A percentile compares a stretch with the other conserved stretches of the same genome.
phyloP scores from a whole-genome alignment of 2,888 invertebrate species.

The Chirona hameri region DNA sequence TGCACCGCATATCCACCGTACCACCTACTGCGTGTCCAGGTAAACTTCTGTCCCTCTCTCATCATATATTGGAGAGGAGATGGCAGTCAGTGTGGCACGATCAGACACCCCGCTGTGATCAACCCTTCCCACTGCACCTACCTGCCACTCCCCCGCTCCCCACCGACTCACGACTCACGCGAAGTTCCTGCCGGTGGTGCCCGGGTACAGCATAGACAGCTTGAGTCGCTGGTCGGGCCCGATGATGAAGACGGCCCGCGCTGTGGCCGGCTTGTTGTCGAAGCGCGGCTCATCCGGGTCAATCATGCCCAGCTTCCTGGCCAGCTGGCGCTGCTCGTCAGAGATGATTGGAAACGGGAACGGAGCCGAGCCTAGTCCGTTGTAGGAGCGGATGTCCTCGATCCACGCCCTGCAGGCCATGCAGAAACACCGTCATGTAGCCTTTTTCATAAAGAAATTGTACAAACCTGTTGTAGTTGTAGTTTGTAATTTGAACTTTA shows the following conservation, averaged over 20 bases:
- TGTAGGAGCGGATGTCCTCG: constrained; percentile 65
- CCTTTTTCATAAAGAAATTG: too few relatives aligned
- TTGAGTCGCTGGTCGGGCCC: constrained; percentile 83
- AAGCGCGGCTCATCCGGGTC: constrained; percentile 82
- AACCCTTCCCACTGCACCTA: not conserved
- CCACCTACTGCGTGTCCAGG: too few relatives aligned
- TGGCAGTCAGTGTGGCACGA: too few relatives aligned
- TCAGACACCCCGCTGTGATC: not conserved
- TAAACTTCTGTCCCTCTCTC: too few relatives aligned
- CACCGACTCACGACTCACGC: constrained; percentile 58
- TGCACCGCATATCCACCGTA: too few relatives aligned
- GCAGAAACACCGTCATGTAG: not conserved
- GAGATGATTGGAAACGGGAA: constrained; percentile 93
- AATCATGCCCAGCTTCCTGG: constrained; percentile 79
- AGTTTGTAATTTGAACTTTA: too few relatives aligned
- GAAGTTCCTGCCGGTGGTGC: constrained; percentile 94
- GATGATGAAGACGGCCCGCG: constrained; percentile 76
- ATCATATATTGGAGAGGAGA: too few relatives aligned
- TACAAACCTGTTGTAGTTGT: too few relatives aligned
- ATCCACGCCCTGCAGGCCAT: constrained; percentile 29
- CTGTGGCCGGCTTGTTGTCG: constrained; percentile 74
- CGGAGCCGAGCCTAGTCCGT: constrained; percentile 46
- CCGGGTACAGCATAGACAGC: constrained; percentile 87
- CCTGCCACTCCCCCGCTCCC: not conserved
- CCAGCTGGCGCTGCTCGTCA: constrained; percentile 74